Evolutionary conservation across 2,797 vertebrate genomes (phyloP).

Genomic region (Brachyalestes nurse): DNA sequence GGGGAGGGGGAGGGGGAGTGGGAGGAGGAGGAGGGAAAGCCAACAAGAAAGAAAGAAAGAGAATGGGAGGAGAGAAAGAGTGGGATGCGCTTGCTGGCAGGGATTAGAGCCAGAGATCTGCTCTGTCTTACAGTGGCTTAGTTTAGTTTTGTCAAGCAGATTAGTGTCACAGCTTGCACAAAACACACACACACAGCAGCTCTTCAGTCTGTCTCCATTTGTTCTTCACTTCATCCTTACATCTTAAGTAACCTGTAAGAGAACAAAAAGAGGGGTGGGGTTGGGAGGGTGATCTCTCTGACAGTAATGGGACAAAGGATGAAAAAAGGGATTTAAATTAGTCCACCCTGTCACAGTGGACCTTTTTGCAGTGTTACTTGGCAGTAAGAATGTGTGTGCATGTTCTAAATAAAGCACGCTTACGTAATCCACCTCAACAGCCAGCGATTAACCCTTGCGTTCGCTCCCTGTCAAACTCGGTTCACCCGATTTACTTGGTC

Average conservation of each 20-base stretch:
- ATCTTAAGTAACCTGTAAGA: background rate
- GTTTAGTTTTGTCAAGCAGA: slow-evolving; percentile 50
- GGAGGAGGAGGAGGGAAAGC: no score
- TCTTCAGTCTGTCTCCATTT: background rate
- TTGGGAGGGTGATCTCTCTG: background rate
- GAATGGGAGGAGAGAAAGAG: slow-evolving; percentile 27
- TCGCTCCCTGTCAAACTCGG: background rate
- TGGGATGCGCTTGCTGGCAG: slow-evolving; percentile 44
- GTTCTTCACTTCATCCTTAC: background rate
- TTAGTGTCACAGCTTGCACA: slow-evolving; percentile 43
- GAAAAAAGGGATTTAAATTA: background rate
- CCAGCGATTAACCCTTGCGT: background rate
- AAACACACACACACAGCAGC: background rate
- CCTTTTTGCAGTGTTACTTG: background rate
- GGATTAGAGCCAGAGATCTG: slow-evolving; percentile 54
- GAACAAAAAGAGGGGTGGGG: background rate
- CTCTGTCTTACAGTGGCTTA: slow-evolving; percentile 45
- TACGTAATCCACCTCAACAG: slow-evolving; percentile 1
- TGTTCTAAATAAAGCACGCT: slow-evolving; percentile 11
- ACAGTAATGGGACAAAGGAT: background rate
- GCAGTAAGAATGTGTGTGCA: background rate
- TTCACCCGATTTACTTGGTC: background rate
- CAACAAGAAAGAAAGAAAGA: background rate
- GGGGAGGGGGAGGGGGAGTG: background rate
- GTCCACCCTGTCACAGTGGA: background rate